Evolutionary conservation across 2,888 invertebrate genomes (phyloP).

Genomic region (Axea sp.): DNA sequence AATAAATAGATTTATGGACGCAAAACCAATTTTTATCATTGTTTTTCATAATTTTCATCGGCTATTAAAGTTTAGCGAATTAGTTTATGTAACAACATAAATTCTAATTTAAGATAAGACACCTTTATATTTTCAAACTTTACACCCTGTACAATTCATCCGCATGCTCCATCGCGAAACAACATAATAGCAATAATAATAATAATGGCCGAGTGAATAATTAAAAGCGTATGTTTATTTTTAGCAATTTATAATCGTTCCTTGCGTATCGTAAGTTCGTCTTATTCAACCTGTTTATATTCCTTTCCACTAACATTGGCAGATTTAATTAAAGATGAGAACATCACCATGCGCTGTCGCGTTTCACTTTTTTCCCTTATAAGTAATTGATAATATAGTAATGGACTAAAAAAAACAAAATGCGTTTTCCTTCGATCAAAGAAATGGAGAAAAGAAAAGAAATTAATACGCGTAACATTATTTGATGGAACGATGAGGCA

Average conservation of each 20-base stretch:
- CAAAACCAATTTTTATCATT: too few relatives aligned
- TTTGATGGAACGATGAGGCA: slow-evolving; percentile 48
- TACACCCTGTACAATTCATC: neutral
- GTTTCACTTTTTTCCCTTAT: slow-evolving; percentile 67
- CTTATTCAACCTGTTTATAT: slow-evolving; percentile 49
- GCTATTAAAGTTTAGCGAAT: too few relatives aligned
- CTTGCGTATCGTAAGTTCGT: slow-evolving; percentile 33
- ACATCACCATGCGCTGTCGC: slow-evolving; percentile 70
- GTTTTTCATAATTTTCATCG: too few relatives aligned
- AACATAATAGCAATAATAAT: slow-evolving; percentile 21
- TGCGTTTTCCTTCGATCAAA: slow-evolving; percentile 48
- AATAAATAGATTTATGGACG: too few relatives aligned
- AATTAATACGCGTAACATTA: slow-evolving; percentile 58
- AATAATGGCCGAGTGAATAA: slow-evolving; percentile 38
- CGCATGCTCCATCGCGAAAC: slow-evolving; percentile 6
- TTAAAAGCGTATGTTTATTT: slow-evolving; percentile 54
- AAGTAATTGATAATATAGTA: slow-evolving; percentile 75
- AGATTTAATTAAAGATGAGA: slow-evolving; percentile 76
- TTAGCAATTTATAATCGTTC: slow-evolving; percentile 51
- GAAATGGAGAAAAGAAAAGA: slow-evolving; percentile 47
- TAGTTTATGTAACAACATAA: too few relatives aligned
- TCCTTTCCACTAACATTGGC: slow-evolving; percentile 64
- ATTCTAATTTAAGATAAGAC: neutral
- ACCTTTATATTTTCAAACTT: neutral
- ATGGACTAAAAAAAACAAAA: slow-evolving; percentile 67